Base-by-base conservation (phyloP, 2,797 vertebrate genomes). In the Helicolenus hilgendorfi region DNA sequence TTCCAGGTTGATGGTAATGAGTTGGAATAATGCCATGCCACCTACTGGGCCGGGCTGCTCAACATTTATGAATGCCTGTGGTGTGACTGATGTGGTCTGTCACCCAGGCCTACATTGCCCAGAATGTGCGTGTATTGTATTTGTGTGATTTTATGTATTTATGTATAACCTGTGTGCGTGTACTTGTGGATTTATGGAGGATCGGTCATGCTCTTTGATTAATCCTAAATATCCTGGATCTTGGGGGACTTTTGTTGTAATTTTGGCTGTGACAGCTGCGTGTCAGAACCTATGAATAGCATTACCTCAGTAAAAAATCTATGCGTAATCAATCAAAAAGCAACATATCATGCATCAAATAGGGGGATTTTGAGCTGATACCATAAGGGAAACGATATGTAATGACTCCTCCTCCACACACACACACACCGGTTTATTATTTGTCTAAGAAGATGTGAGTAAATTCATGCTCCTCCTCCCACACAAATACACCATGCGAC, bases 11-110 rank as follows among this genome's bases (percentile, higher is more conserved):
- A 93, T 68, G 78, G 64, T 93, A 92, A 93, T 89, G 87, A 91
- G 85, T 85, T 87, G 71, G 82, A 94, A 91, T 92, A 94, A 93
- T 91, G 91, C 79, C 88, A 91, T 75, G 79, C 89, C 89, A 94
- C 92, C 92, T 92, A 86, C 82, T 62, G 49, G 68, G 84, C 60
- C 59, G 65, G 82, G 75, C 62, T 74, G 81, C 82, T 92, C 69
- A 85, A 79, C 85, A 72, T 94, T 90, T 90, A 90, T 89, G 79
- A 89, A 81, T 84, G 62, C 77, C 84, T 84, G 76, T 72, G 56
- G 85, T 90, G 86, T 92, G 87, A 91, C 72, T 83, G 88, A 92
- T 91, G 86, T 62, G 74, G 11, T 87, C 77, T 91, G 91, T 91
- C 84, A 87, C 74, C 20, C 33, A 36, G 62, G 35, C 45, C 68